A percentile compares a stretch with the other conserved stretches of the same genome.
phyloP scores from a whole-genome alignment of 2,888 invertebrate species.

The Resseliella maxima region DNA sequence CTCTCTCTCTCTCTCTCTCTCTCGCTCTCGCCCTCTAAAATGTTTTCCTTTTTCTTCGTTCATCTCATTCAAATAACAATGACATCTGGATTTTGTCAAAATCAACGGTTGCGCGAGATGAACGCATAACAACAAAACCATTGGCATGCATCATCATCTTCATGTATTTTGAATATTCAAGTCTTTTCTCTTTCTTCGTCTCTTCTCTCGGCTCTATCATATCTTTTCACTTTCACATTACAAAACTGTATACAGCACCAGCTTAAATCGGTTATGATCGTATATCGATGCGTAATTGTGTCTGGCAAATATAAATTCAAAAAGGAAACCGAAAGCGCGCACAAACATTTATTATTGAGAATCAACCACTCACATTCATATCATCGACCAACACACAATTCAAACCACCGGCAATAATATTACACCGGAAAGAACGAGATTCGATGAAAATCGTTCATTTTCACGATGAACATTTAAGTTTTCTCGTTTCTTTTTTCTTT shows the following conservation, averaged over 20 bases:
- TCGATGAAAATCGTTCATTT: neutral
- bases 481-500: too few species aligned
- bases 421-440: neutral
- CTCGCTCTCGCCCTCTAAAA: too few species aligned
- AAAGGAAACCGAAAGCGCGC: neutral
- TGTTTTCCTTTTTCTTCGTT: neutral
- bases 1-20: too few species aligned
- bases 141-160: neutral
- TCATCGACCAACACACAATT: neutral
- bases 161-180: neutral
- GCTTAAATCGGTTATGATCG: neutral
- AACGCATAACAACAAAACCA: neutral
- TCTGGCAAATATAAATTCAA: neutral
- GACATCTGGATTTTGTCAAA: slow-evolving; percentile 22
- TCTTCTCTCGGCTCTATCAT: neutral
- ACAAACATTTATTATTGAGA: neutral
- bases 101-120: neutral
- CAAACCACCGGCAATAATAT: neutral
- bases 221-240: neutral
- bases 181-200: neutral
- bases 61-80: neutral
- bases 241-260: neutral
- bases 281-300: neutral
- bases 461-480: too few species aligned
- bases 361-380: neutral